Evolutionary conservation across 2,797 vertebrate species (phyloP).

Genomic region (Spinus pinus): DNA sequence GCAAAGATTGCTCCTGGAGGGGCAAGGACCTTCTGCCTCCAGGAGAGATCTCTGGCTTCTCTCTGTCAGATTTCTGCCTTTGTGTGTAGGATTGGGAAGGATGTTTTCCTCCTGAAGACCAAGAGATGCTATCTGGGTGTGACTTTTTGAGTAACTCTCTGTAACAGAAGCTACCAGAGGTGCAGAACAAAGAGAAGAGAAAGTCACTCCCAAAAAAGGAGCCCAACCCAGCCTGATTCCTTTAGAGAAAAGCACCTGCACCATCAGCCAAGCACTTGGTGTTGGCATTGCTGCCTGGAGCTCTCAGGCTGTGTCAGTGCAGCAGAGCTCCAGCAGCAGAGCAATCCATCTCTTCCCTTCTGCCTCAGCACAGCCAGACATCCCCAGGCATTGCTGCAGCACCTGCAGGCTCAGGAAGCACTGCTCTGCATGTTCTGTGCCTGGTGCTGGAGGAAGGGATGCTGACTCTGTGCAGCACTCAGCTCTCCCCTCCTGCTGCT

Average conservation of each 20-base stretch:
- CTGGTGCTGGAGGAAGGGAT: neutral
- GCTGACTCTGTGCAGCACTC: neutral
- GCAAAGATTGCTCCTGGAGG: neutral
- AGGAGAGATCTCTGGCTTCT: neutral
- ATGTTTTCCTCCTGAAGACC: neutral
- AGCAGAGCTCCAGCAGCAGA: neutral
- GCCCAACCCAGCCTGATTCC: neutral
- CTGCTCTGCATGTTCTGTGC: fast-evolving
- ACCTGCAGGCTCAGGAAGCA: neutral
- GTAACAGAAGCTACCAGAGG: neutral
- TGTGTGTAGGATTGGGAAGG: neutral
- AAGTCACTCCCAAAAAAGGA: neutral
- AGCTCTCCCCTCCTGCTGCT: neutral
- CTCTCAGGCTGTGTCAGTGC: neutral
- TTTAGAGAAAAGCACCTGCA: neutral
- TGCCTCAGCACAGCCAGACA: neutral
- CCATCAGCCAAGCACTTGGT: neutral
- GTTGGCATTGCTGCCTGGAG: neutral
- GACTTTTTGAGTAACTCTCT: neutral
- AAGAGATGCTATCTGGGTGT: neutral
- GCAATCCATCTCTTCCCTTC: constrained; percentile 7
- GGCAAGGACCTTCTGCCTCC: neutral
- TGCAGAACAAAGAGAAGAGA: neutral
- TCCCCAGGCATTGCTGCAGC: neutral
- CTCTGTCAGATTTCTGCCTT: neutral